Percentiles rank a stretch among this genome's conserved stretches.
phyloP scores from a whole-genome alignment of 2,797 vertebrate species.

The Hipposideros larvatus region DNA sequence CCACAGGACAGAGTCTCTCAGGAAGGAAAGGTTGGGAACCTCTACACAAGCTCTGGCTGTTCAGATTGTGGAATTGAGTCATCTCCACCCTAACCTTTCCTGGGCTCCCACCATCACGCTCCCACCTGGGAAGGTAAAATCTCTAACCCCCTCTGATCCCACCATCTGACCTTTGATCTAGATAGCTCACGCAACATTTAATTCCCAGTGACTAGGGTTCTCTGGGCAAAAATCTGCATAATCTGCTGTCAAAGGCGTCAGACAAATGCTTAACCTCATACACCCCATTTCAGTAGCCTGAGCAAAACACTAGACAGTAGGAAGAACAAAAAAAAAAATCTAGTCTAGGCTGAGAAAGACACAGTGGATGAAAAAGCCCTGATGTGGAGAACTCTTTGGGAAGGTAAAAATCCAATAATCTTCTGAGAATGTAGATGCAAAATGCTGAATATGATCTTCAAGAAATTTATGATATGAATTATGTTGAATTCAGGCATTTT shows the following conservation, averaged over 20 bases:
- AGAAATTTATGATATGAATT: background rate
- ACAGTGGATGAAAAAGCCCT: constrained; percentile 57
- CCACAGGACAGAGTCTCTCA: constrained; percentile 36
- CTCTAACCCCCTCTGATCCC: constrained; percentile 76
- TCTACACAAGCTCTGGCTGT: constrained; percentile 88
- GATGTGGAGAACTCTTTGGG: constrained; percentile 21
- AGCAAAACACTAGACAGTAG: constrained; percentile 86
- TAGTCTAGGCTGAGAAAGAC: constrained; percentile 71
- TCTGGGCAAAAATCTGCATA: constrained; percentile 91
- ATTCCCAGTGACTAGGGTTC: constrained; percentile 85
- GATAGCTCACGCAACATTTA: constrained; percentile 85
- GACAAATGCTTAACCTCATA: constrained; percentile 91
- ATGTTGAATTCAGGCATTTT: background rate
- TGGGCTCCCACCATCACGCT: constrained; percentile 80
- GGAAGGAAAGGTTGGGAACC: constrained; percentile 86
- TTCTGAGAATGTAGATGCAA: background rate
- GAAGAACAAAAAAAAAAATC: background rate
- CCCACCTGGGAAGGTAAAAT: constrained; percentile 82
- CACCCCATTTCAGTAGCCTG: constrained; percentile 88
- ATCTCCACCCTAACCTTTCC: constrained; percentile 90
- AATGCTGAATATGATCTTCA: background rate
- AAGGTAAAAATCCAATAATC: constrained; percentile 62
- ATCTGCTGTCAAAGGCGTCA: constrained; percentile 92
- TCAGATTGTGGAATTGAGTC: constrained; percentile 92
- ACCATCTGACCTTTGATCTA: constrained; percentile 84